Conservation (phyloP, 2,113 vertebrate genomes). For the Platichthys stellatus region DNA sequence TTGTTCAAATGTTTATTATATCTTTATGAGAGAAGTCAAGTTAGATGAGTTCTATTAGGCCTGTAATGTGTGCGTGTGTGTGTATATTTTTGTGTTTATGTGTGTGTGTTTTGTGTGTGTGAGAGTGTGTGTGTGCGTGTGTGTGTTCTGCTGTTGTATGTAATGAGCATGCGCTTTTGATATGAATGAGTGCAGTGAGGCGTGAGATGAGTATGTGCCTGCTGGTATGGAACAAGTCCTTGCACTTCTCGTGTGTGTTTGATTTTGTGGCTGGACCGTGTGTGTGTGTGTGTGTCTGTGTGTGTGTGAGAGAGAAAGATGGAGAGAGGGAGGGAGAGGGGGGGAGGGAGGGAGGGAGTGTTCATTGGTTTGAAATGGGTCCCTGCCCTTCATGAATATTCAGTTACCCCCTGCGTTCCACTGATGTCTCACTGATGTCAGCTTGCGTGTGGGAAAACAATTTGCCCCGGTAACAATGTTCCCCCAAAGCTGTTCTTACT, state of each 20-base stretch:
- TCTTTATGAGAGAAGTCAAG: constrained; percentile 61
- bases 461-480: constrained; percentile 68
- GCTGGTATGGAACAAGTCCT: constrained; percentile 80
- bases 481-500: constrained; percentile 58
- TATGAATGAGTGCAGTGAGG: constrained; percentile 79
- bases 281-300: constrained; percentile 24
- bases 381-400: constrained; percentile 82
- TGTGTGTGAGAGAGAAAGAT: background rate
- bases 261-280: constrained; percentile 51
- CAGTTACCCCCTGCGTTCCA: constrained; percentile 66
- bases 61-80: constrained; percentile 38
- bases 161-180: constrained; percentile 78
- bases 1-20: constrained; percentile 71
- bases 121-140: constrained; percentile 43
- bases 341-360: constrained; percentile 48
- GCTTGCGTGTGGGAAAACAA: constrained; percentile 76
- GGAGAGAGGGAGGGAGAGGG: constrained; percentile 4
- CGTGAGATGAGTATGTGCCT: constrained; percentile 80
- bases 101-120: constrained; percentile 7
- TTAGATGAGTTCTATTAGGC: constrained; percentile 52
- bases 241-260: constrained; percentile 65
- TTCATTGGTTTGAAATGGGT: constrained; percentile 78
- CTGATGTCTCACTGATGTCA: constrained; percentile 77
- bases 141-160: constrained; percentile 65
- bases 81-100: constrained; percentile 37